These are phyloP conservation scores for Eristalinus aeneus DNA, from an alignment of 2,888 invertebrate species.

Conservation along the genomic window DNA sequence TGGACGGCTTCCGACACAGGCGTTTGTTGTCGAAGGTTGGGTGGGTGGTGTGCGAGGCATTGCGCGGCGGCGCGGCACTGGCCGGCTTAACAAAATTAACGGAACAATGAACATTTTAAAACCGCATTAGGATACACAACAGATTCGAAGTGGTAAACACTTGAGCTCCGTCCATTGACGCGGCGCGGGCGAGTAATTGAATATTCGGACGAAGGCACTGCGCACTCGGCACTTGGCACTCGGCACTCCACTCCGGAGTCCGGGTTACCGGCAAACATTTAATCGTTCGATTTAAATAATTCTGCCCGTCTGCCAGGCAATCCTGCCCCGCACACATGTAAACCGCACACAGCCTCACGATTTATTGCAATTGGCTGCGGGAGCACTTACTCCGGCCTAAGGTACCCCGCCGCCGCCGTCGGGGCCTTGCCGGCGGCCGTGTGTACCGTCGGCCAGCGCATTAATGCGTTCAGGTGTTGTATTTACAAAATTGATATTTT, in stretches of 20 bases:
- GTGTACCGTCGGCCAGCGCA: neutral
- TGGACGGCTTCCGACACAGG: conserved; percentile 20
- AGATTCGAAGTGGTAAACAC: conserved; percentile 61
- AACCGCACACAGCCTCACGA: conserved; percentile 14
- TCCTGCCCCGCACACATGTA: neutral
- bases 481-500: conserved; percentile 69
- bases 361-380: conserved; percentile 56
- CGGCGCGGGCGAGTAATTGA: conserved; percentile 46
- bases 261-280: conserved; percentile 60
- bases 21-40: neutral
- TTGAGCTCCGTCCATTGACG: conserved; percentile 34
- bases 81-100: conserved; percentile 58
- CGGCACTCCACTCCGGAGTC: neutral
- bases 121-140: conserved; percentile 66
- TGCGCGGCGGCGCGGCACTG: neutral
- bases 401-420: neutral
- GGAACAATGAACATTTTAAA: conserved; percentile 67
- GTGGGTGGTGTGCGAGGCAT: too few species aligned
- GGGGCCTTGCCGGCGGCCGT: conserved; percentile 36
- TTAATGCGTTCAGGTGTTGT: conserved; percentile 67
- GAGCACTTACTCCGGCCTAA: neutral
- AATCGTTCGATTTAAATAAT: conserved; percentile 70
- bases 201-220: conserved; percentile 55
- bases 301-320: conserved; percentile 22
- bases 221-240: neutral